These are phyloP conservation scores for Anarsia innoxiella DNA, from an alignment of 2,888 invertebrate genomes.

Conservation along the genomic window DNA sequence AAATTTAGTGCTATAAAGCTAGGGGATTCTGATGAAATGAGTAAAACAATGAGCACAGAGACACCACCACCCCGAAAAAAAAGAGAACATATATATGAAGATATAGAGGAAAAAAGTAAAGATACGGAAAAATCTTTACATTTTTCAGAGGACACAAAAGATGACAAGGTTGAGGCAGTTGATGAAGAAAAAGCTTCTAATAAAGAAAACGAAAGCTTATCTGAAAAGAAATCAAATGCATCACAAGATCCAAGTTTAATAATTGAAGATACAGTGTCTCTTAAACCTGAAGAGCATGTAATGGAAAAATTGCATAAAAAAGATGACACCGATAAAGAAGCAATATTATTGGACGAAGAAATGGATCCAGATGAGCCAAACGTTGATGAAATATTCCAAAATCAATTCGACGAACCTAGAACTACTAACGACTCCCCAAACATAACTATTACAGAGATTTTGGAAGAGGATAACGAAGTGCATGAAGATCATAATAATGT, in stretches of 20 bases:
- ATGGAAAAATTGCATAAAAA: conserved; percentile 64
- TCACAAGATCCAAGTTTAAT: conserved; percentile 68
- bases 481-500: conserved; percentile 39
- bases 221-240: conserved; percentile 59
- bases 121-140: conserved; percentile 61
- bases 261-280: conserved; percentile 43
- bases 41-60: conserved; percentile 58
- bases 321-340: conserved; percentile 47
- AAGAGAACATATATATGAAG: conserved; percentile 78
- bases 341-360: conserved; percentile 52
- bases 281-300: conserved; percentile 53
- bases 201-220: conserved; percentile 62
- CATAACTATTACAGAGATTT: conserved; percentile 67
- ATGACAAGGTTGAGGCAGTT: conserved; percentile 29
- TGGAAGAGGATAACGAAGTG: conserved; percentile 42
- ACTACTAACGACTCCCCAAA: conserved; percentile 57
- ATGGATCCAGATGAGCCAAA: conserved; percentile 60
- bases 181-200: conserved; percentile 35
- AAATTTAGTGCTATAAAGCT: conserved; percentile 68
- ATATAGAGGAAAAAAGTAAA: conserved; percentile 67
- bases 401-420: conserved; percentile 51
- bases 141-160: conserved; percentile 60
- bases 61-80: conserved; percentile 66
- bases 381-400: conserved; percentile 61
- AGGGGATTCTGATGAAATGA: conserved; percentile 69